Base-by-base conservation (phyloP, 2,797 vertebrate species). In the Halcyon leucocephala region DNA sequence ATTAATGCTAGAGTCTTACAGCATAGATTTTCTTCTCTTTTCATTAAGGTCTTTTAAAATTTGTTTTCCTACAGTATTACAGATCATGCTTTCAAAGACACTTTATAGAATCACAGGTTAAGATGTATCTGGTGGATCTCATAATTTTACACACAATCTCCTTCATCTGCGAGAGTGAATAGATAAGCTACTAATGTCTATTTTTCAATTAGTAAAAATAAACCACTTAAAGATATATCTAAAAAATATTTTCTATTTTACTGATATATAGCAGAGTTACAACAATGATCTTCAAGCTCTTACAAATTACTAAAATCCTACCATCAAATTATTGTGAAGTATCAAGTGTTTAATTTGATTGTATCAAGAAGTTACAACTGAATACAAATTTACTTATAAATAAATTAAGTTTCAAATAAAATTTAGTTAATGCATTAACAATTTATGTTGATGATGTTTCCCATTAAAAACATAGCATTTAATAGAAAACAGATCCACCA, bases 141-240 rank as follows among this genome's bases (percentile, higher is more conserved):
- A 28, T 22, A 33, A 60, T 48, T 55, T 76, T 77, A 58, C 8
- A 65, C 28, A 26, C 7, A 69, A 67, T 55, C 71, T 84, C 49
- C 14, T 89, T 67, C 44, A 66, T 70, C 39, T 90, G 12, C 61
- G 29, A 39, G 33, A 82, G 28, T 5, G 74, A 87, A 71, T 25
- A 90, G 41, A 67, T 48, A 86, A 80, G 29, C 13, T 87, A 69
- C 46, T 93, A 94, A 93, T 80, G 14, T 93, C 70, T 65, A 48
- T 61, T 95, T 82, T 95, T 90, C 66, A 96, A 93, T 76, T 91
- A 91, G 51, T 25, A 62, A 90, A 96, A 80, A 90, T 77, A 87
- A 76, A 24, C 12, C 67, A 84, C 95, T 95, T 90, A 83, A 94
- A 96, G 18, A 91, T 44, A 84, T 65, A n/a, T 80, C 52, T 91